Conservation (phyloP, 2,797 vertebrate species). For the Hephaestus fuliginosus region DNA sequence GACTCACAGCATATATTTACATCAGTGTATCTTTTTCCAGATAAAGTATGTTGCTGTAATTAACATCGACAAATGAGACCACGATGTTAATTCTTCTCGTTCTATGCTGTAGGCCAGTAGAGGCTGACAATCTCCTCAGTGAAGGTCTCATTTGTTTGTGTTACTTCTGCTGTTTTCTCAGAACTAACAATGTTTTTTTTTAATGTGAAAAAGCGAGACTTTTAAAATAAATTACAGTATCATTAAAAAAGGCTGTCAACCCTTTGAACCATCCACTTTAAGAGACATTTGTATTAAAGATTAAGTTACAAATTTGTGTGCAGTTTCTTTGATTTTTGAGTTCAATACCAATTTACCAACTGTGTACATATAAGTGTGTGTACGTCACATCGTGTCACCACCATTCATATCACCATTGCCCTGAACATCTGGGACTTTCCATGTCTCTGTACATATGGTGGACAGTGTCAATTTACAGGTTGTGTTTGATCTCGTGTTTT, state of each 20-base stretch:
- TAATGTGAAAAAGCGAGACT: constrained; percentile 9
- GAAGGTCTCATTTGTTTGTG: constrained; percentile 14
- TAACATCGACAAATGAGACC: constrained; percentile 9
- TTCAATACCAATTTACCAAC: not conserved
- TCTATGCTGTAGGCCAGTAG: constrained; percentile 13
- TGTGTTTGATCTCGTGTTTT: not conserved
- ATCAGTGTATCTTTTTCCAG: constrained; percentile 3
- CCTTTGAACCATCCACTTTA: constrained; percentile 30
- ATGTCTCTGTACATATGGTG: constrained; percentile 41
- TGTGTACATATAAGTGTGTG: not conserved
- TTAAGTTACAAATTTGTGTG: constrained; percentile 7
- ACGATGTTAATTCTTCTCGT: not conserved
- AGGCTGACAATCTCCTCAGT: constrained; percentile 27
- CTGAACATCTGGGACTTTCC: constrained; percentile 64
- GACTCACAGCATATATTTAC: constrained; percentile 16
- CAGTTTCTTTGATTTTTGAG: not conserved
- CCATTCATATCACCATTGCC: constrained; percentile 21
- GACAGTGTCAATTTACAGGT: too few relatives aligned
- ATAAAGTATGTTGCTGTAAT: not conserved
- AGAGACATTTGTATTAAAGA: constrained; percentile 69
- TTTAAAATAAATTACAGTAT: constrained; percentile 19
- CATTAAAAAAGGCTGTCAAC: constrained; percentile 14
- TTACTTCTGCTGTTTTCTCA: constrained; percentile 17
- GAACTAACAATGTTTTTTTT: constrained; percentile 25
- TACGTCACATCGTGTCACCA: not conserved